Evolutionary conservation across 2,113 vertebrate species (phyloP), one percentile per base, ranked within the genome.

Genomic region (Oncorhynchus keta): DNA sequence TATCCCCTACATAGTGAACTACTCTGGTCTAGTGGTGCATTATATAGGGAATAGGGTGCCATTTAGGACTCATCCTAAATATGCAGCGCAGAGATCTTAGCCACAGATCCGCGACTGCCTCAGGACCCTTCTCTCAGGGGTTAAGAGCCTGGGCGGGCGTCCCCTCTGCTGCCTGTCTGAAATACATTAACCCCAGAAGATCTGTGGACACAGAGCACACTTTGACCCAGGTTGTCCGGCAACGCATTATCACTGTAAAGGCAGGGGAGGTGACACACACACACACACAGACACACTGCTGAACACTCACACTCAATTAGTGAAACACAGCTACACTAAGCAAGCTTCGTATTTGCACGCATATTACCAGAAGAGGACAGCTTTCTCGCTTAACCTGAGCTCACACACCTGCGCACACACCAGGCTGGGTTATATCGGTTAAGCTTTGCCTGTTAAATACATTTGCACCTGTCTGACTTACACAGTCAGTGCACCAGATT

Each of bases 341-440:
- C 73, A 83, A 61, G 59, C 18, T 62, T 79, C 84, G 85, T 72
- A 88, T 95, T 93, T 93, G 85, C 91, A 92, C 91, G 88, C 90
- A 88, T 92, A 93, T 95, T 95, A 95, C 94, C 93, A 94, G 90
- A 93, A 89, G 88, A 83, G 90, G 87, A 88, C 91, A 92, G 93
- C 92, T 94, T 94, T 94, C 45, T 76, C 72, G 16, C 30, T 70
- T 73, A 77, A 55, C 49, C 49, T 55, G 49, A 1, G 49, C 73
- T 79, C 48, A 80, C 62, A 61, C 55, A 55, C 22, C 65, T 48
- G 20, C 35, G 35, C 59, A 48, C 55, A 70, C 68, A 74, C 71
- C 35, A 67, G 64, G 48, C 20, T 24, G 70, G 73, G 66, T 30
- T 76, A 75, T 76, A 22, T 57, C 68, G 79, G 87, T 87, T 80